Conservation (phyloP, 2,888 invertebrate genomes). For the Cordylochernes scorpioides region DNA sequence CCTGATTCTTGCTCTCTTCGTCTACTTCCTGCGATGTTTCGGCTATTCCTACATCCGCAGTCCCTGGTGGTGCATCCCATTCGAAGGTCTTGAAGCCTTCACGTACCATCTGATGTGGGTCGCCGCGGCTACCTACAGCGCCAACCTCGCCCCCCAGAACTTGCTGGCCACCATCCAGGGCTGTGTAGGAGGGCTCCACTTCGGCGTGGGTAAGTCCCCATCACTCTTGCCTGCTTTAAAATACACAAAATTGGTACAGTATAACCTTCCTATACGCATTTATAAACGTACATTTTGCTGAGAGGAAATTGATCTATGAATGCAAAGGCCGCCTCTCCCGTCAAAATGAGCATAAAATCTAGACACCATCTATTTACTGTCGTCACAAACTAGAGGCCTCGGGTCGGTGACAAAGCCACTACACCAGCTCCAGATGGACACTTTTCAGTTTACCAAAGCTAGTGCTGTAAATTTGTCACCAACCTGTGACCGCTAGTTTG, state of each 20-base stretch:
- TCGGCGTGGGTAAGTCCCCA: constrained; percentile 42
- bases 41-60: constrained; percentile 57
- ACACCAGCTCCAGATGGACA: too few species aligned
- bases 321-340: too few species aligned
- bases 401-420: too few species aligned
- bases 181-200: constrained; percentile 60
- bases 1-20: constrained; percentile 55
- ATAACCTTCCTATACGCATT: too few species aligned
- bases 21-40: constrained; percentile 48
- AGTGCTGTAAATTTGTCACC: too few species aligned
- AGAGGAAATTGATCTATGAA: too few species aligned
- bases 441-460: too few species aligned
- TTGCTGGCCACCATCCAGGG: constrained; percentile 60
- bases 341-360: too few species aligned
- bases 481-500: too few species aligned
- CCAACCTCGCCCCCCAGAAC: constrained; percentile 51
- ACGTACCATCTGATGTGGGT: constrained; percentile 73
- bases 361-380: too few species aligned
- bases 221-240: constrained; percentile 9
- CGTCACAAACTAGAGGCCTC: too few species aligned
- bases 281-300: too few species aligned
- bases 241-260: background rate
- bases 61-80: constrained; percentile 68
- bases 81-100: constrained; percentile 56
- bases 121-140: constrained; percentile 62